Conservation (phyloP, 2,797 vertebrate genomes). For the Peromyscus attwateri region DNA sequence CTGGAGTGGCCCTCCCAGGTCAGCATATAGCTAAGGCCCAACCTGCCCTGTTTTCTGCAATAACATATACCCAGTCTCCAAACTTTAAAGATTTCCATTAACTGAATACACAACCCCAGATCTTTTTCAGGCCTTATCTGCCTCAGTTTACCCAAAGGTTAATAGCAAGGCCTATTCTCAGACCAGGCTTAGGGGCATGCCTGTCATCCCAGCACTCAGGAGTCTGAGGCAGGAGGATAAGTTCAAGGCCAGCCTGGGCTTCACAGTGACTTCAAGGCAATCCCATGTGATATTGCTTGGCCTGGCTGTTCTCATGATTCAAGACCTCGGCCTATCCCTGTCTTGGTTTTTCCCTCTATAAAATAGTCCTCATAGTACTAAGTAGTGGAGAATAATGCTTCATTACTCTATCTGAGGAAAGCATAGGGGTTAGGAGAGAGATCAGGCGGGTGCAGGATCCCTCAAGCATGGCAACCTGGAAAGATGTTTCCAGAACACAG, state of each 20-base stretch:
- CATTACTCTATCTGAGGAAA: background rate
- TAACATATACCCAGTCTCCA: background rate
- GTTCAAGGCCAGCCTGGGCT: background rate
- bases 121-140: background rate
- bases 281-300: too few species aligned
- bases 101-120: background rate
- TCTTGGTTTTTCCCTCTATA: background rate
- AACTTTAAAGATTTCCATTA: background rate
- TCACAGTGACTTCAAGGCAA: background rate
- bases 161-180: background rate
- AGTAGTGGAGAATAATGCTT: background rate
- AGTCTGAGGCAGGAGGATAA: background rate
- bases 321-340: background rate
- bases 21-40: background rate
- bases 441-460: background rate
- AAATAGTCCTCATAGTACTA: background rate
- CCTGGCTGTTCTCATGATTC: background rate
- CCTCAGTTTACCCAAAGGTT: constrained; percentile 1
- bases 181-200: background rate
- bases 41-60: background rate
- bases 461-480: background rate
- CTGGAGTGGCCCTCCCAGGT: background rate
- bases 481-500: background rate
- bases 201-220: background rate
- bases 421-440: background rate